Evolutionary conservation across 2,888 invertebrate species (phyloP).

Genomic region (Vannuccia rotundouncinata): DNA sequence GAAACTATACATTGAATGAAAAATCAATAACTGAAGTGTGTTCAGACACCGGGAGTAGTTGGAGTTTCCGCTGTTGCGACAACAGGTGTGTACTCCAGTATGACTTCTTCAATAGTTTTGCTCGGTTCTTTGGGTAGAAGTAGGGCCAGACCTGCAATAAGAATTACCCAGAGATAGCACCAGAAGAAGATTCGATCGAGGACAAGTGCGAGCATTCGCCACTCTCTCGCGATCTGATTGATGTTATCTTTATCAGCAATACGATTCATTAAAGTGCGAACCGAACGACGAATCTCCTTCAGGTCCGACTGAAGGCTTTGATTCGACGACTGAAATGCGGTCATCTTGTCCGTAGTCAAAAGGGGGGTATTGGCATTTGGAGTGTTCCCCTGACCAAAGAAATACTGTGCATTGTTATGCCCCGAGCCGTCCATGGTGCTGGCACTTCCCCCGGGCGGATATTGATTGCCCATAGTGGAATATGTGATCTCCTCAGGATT

Average conservation of each 20-base stretch:
- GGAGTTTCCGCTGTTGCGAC: neutral
- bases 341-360: no score
- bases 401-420: neutral
- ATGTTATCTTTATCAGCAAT: constrained; percentile 44
- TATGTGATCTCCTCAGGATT: neutral
- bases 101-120: constrained; percentile 30
- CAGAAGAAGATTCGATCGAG: constrained; percentile 50
- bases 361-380: neutral
- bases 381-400: neutral
- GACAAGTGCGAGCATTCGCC: constrained; percentile 50
- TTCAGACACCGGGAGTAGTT: no score
- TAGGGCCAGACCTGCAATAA: constrained; percentile 44
- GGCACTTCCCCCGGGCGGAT: neutral
- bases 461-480: neutral
- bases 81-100: constrained; percentile 27
- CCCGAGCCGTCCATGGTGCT: neutral
- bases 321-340: no score
- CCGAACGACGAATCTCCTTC: constrained; percentile 35
- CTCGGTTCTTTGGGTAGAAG: constrained; percentile 33
- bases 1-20: no score
- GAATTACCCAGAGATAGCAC: constrained; percentile 47
- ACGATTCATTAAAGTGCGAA: constrained; percentile 38
- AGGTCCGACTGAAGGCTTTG: constrained; percentile 32
- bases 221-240: constrained; percentile 47
- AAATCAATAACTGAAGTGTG: no score